Percentiles rank a stretch among this genome's conserved stretches.
phyloP scores from a whole-genome alignment of 2,888 invertebrate species.

The Drosophila diplacantha region DNA sequence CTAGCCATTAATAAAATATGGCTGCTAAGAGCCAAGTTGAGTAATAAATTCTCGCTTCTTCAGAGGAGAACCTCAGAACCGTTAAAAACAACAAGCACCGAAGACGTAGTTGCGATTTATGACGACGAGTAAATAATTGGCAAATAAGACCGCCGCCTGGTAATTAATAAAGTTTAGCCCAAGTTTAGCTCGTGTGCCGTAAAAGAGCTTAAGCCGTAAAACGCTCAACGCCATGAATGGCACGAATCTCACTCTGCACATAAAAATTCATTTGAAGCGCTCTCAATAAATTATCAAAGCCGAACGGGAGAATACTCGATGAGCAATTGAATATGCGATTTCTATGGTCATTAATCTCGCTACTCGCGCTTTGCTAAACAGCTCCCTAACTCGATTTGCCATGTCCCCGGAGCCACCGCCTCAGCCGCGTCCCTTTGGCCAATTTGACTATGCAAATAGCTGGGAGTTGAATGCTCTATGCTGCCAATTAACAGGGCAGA shows the following conservation, averaged over 20 bases:
- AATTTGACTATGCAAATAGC: constrained; percentile 64
- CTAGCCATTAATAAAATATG: constrained; percentile 7
- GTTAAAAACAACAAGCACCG: constrained; percentile 17
- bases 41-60: constrained; percentile 21
- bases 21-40: constrained; percentile 1
- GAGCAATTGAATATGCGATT: constrained; percentile 62
- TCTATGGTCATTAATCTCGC: constrained; percentile 64
- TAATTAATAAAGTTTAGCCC: constrained; percentile 69
- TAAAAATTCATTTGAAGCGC: constrained; percentile 64
- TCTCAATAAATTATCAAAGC: constrained; percentile 70
- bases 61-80: not conserved
- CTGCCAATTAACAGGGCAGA: constrained; percentile 63
- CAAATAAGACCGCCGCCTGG: constrained; percentile 37
- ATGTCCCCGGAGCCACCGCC: not conserved
- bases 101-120: constrained; percentile 14
- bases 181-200: constrained; percentile 53
- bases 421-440: constrained; percentile 29
- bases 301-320: constrained; percentile 53
- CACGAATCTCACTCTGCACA: constrained; percentile 29
- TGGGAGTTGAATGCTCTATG: constrained; percentile 32
- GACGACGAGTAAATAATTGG: constrained; percentile 52
- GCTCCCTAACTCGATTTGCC: constrained; percentile 33
- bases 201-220: constrained; percentile 50
- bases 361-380: constrained; percentile 32
- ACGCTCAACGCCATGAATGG: constrained; percentile 29